Evolutionary conservation across 2,113 vertebrate genomes (phyloP).

Genomic region (Chunga burmeisteri): DNA sequence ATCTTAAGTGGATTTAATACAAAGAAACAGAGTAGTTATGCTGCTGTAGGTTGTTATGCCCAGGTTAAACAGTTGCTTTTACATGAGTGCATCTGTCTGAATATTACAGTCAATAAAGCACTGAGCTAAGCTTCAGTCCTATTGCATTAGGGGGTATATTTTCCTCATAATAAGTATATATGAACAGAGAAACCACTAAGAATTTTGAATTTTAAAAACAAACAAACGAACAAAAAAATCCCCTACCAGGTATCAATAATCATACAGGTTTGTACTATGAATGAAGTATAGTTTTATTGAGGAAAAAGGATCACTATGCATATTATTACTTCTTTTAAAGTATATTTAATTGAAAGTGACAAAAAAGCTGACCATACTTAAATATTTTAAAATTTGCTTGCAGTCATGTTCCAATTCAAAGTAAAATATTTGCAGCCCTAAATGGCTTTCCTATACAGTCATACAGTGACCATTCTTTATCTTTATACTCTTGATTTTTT

Average conservation of each 20-base stretch:
- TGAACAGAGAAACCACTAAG: not conserved
- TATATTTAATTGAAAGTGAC: not conserved
- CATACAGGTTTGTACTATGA: not conserved
- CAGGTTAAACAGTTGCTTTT: not conserved
- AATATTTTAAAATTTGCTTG: not conserved
- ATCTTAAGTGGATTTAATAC: not conserved
- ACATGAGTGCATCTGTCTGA: not conserved
- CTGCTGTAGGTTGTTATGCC: not conserved
- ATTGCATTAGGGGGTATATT: not conserved
- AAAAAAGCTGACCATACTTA: not conserved
- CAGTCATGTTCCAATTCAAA: not conserved
- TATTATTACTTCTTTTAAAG: not conserved
- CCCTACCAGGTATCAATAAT: not conserved
- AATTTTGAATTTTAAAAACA: not conserved
- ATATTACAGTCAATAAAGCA: not conserved
- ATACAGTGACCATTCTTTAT: not conserved
- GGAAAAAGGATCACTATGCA: not conserved
- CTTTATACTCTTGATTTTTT: not conserved
- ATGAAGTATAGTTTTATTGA: not conserved
- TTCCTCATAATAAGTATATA: not conserved
- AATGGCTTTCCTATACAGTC: not conserved
- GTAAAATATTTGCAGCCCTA: not conserved
- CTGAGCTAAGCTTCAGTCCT: not conserved
- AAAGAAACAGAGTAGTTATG: not conserved
- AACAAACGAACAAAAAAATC: not conserved